Base-by-base conservation (phyloP, 2,113 vertebrate genomes). In the Tachysurus fulvidraco region DNA sequence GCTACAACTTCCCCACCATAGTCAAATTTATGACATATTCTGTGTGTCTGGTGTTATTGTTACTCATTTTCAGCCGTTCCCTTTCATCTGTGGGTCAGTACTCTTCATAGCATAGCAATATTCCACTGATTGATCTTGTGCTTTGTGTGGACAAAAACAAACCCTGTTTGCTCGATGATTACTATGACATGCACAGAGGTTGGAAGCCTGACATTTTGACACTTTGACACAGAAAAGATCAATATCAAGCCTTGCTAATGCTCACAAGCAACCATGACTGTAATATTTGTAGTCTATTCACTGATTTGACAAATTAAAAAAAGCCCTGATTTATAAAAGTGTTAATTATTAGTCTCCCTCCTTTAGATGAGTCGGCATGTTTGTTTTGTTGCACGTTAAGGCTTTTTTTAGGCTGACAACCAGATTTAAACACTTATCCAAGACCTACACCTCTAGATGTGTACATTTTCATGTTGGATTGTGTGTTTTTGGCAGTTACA, bases 271-370 rank as follows among this genome's bases (percentile, higher is more conserved):
- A 28, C 62, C 25, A 23, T 41, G 50, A 52, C n/a, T 54, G 12
- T 85, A 44, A 79, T 87, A 77, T 87, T 85, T 62, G 67, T 16
- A 9, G 55, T 69, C 84, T 55, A 36, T 81, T 77, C 77, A 88
- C 55, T 88, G 81, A 88, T 81, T 84, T 81, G 87, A 84, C 67
- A 86, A 84, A 81, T 69, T 79, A 73, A 74, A 74, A 74, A 71
- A 79, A 83, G 60, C 74, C 57, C 44, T 86, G 69, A 82, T 87
- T 83, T 71, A 76, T 85, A 76, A 83, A 71, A 71, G 65, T 80
- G 82, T 60, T 86, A 84, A 85, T 88, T 11, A 87, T 86, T 84
- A 83, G 78, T 55, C 54, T 30, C 57, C 12, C 25, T 77, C 12
- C 21, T 25, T 79, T 21, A 54, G 5, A 55, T 41, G 79, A 55